A percentile compares a stretch with the other conserved stretches of the same genome.
Evolutionary conservation across 2,113 vertebrate species (phyloP).

Genomic region (Grus americana): DNA sequence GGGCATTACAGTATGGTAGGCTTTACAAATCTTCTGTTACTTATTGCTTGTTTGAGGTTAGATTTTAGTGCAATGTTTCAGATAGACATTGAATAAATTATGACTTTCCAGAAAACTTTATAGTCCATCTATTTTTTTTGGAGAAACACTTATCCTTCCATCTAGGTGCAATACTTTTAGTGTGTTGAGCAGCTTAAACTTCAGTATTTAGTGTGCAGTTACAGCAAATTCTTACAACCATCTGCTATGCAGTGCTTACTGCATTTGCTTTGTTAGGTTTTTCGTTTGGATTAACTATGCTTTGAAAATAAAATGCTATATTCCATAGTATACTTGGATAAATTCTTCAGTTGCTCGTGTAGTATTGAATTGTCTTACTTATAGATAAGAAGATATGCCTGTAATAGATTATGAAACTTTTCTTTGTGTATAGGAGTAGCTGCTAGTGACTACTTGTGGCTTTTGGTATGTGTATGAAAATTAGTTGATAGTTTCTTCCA

Average conservation of each 20-base stretch:
- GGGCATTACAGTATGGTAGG: not conserved
- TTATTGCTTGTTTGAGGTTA: not conserved
- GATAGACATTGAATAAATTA: not conserved
- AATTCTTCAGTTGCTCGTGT: not conserved
- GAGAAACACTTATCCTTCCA: not conserved
- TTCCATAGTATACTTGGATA: not conserved
- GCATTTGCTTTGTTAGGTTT: not conserved
- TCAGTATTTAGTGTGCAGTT: not conserved
- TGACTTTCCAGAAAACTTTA: not conserved
- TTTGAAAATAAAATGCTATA: not conserved
- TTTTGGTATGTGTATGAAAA: not conserved
- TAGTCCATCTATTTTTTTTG: fast-evolving
- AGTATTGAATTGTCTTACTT: not conserved
- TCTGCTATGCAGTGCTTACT: not conserved
- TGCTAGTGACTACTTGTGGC: not conserved
- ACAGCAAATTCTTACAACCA: not conserved
- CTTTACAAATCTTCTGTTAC: not conserved
- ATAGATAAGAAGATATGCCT: not conserved
- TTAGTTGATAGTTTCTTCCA: not conserved
- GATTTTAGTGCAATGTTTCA: not conserved
- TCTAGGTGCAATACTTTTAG: not conserved
- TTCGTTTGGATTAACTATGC: not conserved
- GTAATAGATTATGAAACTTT: not conserved
- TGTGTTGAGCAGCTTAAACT: not conserved
- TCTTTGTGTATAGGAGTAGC: not conserved